These are phyloP conservation scores for Hofmannophila pseudospretella DNA, from an alignment of 2,888 invertebrate genomes.

Conservation along the genomic window DNA sequence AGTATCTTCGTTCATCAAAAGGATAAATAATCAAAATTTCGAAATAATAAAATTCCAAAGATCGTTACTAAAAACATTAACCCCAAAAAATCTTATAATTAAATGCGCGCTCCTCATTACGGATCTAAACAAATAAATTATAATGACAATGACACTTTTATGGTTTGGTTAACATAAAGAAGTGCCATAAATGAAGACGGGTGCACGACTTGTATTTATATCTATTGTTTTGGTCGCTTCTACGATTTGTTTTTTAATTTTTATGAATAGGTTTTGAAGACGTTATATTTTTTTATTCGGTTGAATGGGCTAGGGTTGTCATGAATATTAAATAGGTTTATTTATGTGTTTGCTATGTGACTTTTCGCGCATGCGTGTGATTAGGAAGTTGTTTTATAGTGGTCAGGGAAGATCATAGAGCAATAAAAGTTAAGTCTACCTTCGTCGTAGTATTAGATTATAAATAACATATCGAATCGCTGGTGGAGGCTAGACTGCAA, in stretches of 20 bases:
- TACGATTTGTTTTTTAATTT: constrained; percentile 13
- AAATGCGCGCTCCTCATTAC: constrained; percentile 8
- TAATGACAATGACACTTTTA: constrained; percentile 15
- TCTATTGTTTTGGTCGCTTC: constrained; percentile 7
- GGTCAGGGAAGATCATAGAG: no score
- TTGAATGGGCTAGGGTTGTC: not conserved
- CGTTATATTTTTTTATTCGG: constrained; percentile 6
- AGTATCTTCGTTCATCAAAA: no score
- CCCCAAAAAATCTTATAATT: constrained; percentile 5
- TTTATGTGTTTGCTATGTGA: not conserved
- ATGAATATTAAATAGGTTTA: not conserved
- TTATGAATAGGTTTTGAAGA: constrained; percentile 11
- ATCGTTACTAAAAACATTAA: not conserved
- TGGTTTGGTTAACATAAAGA: constrained; percentile 13
- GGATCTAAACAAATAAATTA: constrained; percentile 13
- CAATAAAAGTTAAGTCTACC: no score
- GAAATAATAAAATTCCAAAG: no score
- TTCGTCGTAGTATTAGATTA: no score
- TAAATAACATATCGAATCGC: no score
- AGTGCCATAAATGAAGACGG: constrained; percentile 2
- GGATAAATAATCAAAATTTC: no score
- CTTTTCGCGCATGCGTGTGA: not conserved
- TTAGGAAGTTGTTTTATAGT: not conserved
- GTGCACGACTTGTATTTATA: not conserved
- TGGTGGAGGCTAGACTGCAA: no score